phyloP scores from a whole-genome alignment of 2,797 vertebrate species.

The Ispidina lecontei region DNA sequence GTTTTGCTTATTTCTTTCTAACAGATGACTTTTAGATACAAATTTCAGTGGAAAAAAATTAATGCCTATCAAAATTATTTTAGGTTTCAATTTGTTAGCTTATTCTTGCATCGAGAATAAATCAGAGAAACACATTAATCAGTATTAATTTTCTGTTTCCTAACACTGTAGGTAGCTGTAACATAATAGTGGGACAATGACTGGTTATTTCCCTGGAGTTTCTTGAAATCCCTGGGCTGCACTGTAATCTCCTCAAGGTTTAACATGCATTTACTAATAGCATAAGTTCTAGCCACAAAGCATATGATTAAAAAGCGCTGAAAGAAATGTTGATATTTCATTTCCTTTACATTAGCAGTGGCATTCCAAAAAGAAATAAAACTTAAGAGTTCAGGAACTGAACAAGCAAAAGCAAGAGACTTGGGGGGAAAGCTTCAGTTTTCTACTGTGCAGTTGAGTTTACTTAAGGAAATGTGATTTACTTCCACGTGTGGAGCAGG shows the following conservation, averaged over 20 bases:
- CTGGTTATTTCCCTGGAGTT: constrained; percentile 19
- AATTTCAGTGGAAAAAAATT: neutral
- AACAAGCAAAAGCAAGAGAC: neutral
- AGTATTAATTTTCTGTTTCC: neutral
- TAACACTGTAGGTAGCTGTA: neutral
- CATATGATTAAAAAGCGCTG: constrained; percentile 62
- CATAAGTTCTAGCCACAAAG: constrained; percentile 19
- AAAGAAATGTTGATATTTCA: constrained; percentile 68
- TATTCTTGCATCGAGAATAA: neutral
- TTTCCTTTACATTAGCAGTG: constrained; percentile 60
- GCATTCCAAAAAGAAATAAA: constrained; percentile 46
- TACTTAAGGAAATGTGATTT: neutral
- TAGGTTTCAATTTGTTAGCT: neutral
- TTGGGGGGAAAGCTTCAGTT: neutral
- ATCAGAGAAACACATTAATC: neutral
- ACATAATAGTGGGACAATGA: neutral
- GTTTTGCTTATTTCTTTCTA: neutral
- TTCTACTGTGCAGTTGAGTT: neutral
- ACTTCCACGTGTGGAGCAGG: neutral
- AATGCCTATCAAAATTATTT: neutral
- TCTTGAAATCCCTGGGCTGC: constrained; percentile 11
- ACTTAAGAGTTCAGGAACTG: neutral
- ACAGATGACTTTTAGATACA: neutral
- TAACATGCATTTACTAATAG: constrained; percentile 11
- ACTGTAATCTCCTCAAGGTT: constrained; percentile 5